Evolutionary conservation across 2,888 invertebrate genomes (phyloP).

Genomic region (Lamproptera curius): DNA sequence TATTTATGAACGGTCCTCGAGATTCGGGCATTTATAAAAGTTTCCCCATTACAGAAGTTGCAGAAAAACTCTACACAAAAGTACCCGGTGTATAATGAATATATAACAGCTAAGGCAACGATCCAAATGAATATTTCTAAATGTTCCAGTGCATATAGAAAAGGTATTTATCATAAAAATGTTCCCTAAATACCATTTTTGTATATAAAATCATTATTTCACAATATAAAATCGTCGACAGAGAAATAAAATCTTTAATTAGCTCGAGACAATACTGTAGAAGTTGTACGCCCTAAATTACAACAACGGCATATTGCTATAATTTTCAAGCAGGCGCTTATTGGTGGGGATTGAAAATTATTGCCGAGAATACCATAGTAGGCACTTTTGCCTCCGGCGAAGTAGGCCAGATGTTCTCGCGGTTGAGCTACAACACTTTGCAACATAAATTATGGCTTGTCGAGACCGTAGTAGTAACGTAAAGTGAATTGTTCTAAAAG

Average conservation of each 20-base stretch:
- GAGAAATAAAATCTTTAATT: no score
- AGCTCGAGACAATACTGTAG: no score
- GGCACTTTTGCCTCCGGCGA: slow-evolving; percentile 12
- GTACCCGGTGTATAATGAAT: slow-evolving; percentile 15
- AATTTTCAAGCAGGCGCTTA: slow-evolving; percentile 11
- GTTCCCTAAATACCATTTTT: no score
- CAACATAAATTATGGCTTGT: slow-evolving; percentile 48
- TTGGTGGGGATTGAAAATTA: slow-evolving; percentile 7
- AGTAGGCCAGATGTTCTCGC: slow-evolving; percentile 28
- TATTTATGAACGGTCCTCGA: slow-evolving; percentile 67
- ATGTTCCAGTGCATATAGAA: no score
- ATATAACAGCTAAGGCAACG: neutral
- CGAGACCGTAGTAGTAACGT: slow-evolving; percentile 47
- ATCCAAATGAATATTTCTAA: neutral
- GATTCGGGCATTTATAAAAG: slow-evolving; percentile 68
- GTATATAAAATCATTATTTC: no score
- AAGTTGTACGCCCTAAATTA: neutral
- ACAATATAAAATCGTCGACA: no score
- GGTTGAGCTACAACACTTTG: slow-evolving; percentile 30
- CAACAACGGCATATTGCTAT: slow-evolving; percentile 3
- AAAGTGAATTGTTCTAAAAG: slow-evolving; percentile 42
- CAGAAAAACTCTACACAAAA: slow-evolving; percentile 22
- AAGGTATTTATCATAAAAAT: no score
- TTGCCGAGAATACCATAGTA: slow-evolving; percentile 7
- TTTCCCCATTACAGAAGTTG: slow-evolving; percentile 68